Base-by-base conservation (phyloP, 2,888 invertebrate genomes). In the Tetragonisca angustula region DNA sequence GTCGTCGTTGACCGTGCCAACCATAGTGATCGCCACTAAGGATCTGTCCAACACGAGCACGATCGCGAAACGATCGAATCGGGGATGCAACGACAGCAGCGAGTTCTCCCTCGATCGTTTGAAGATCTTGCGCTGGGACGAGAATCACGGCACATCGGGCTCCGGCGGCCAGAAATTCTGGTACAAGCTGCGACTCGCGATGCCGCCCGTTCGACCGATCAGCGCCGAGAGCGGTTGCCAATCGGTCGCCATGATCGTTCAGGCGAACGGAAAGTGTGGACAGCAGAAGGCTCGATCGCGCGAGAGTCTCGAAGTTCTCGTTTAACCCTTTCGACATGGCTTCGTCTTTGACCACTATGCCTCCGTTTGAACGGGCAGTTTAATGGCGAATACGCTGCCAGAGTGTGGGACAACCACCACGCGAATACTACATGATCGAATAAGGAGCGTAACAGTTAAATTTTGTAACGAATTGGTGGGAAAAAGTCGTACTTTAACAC, bases 81-180 rank as follows among this genome's bases (percentile, higher is more conserved):
- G 95, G 95, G 92, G 95, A 94, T 91, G 94, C 93, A 87, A 82
- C 61, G 87, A 95, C 95, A 82, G 94, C 95, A 87, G 95, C 95
- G 89, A 86, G 27, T 89, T 87, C 52, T 87, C 86, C n/a, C 84
- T 90, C 71, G 91, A 91, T 70, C 90, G 91, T 69, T 72, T 94
- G 61, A 92, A 91, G 61, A 90, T 93, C 50, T 80, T 94, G 24
- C 90, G 89, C 27, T 94, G 93, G 93, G 81, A 91, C 52, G 92
- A 91, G 32, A 65, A 43, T 43, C 1, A 71, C 19, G 73, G 67
- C 0, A 74, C 36, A 27, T 17, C 36, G 79, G 85, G 17, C 0
- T 79, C 95, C 91, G 95, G 95, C 92, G 95, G 95, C 92, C 95
- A 95, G 88, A 95, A 95, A 90, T 97, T 97, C 95, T 97, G 97